phyloP scores from a whole-genome alignment of 2,797 vertebrate species.

The Yasuhikotakia modesta region DNA sequence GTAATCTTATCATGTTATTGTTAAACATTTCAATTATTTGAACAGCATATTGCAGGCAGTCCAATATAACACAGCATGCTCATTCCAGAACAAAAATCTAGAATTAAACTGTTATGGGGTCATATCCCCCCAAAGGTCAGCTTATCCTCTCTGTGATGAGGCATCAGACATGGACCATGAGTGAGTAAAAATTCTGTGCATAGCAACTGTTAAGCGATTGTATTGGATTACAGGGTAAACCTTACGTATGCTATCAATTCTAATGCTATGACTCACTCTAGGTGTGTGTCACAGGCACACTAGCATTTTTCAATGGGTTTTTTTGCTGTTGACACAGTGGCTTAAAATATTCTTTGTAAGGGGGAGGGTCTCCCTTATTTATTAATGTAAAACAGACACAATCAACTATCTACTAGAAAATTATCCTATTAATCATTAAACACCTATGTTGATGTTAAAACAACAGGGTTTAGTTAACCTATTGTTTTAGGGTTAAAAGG shows the following conservation, averaged over 20 bases:
- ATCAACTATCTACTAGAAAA: neutral
- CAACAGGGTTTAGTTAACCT: neutral
- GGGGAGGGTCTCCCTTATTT: constrained; percentile 58
- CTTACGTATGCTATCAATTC: constrained; percentile 32
- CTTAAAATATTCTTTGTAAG: constrained; percentile 61
- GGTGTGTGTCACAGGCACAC: constrained; percentile 28
- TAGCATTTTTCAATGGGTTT: constrained; percentile 53
- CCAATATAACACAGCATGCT: neutral
- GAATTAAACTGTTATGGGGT: neutral
- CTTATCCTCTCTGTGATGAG: constrained; percentile 26
- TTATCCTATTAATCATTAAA: neutral
- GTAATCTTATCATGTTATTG: neutral
- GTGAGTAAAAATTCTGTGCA: constrained; percentile 34
- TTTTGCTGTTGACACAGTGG: constrained; percentile 56
- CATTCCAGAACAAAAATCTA: neutral
- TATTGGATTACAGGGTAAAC: constrained; percentile 42
- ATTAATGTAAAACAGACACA: constrained; percentile 42
- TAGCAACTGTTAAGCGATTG: constrained; percentile 39
- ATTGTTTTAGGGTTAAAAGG: too few species aligned
- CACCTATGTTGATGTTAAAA: constrained; percentile 15
- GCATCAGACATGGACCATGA: constrained; percentile 26
- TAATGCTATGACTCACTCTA: constrained; percentile 53
- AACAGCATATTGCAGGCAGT: neutral
- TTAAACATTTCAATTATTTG: neutral
- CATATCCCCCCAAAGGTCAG: constrained; percentile 19